Conservation (phyloP, 2,888 invertebrate species). For the Tethea ocularis region DNA sequence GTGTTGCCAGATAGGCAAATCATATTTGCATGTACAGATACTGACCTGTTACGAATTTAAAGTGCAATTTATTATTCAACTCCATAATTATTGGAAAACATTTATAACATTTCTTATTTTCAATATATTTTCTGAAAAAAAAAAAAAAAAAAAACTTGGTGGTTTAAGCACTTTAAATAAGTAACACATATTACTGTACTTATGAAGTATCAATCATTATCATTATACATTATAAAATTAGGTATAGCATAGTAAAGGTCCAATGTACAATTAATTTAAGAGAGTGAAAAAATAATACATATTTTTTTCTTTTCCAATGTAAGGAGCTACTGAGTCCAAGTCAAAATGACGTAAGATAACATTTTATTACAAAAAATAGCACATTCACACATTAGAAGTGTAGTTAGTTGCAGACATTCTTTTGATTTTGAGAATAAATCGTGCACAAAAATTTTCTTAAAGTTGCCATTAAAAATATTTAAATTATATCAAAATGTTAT, state of each 20-base stretch:
- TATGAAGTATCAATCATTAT: background rate
- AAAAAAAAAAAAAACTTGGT: no score
- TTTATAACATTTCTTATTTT: no score
- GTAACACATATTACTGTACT: background rate
- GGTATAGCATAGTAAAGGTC: slow-evolving; percentile 56
- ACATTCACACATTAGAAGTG: slow-evolving; percentile 24
- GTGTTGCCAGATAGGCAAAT: slow-evolving; percentile 48
- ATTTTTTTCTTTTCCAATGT: slow-evolving; percentile 51
- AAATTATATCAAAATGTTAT: no score
- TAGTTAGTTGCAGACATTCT: slow-evolving; percentile 18
- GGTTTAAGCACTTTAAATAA: background rate
- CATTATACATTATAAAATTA: slow-evolving; percentile 13
- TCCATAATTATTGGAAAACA: background rate
- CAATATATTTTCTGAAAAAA: no score
- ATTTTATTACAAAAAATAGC: slow-evolving; percentile 39
- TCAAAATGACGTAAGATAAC: slow-evolving; percentile 68
- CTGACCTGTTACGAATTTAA: slow-evolving; percentile 20
- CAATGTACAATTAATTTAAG: slow-evolving; percentile 60
- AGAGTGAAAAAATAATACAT: slow-evolving; percentile 35
- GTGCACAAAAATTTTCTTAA: background rate
- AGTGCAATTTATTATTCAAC: slow-evolving; percentile 4
- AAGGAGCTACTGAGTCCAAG: slow-evolving; percentile 75
- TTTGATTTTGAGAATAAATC: background rate
- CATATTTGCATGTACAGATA: slow-evolving; percentile 20
- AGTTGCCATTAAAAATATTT: background rate